Evolutionary conservation across 2,888 invertebrate species (phyloP).

Genomic region (Lasioglossum oenotherae): DNA sequence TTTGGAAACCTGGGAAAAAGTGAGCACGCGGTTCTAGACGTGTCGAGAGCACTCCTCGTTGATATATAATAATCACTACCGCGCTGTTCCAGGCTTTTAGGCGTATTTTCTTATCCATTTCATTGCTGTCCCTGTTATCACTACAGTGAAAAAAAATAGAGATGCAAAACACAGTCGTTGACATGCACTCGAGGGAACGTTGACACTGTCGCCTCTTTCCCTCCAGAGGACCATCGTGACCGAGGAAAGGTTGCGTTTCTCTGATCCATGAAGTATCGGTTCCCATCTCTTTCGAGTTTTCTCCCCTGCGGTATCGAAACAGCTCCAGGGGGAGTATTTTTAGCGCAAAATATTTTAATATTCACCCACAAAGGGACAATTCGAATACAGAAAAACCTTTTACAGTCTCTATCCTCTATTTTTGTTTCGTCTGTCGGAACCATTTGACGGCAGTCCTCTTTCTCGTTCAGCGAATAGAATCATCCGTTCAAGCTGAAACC

Average conservation of each 20-base stretch:
- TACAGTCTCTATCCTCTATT: background rate
- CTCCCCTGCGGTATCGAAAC: background rate
- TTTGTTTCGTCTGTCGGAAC: background rate
- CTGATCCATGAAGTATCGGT: constrained; percentile 24
- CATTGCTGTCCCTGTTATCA: constrained; percentile 18
- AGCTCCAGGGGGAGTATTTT: background rate
- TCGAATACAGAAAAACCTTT: background rate
- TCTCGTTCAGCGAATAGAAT: background rate
- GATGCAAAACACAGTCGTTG: constrained; percentile 42
- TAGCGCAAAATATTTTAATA: background rate
- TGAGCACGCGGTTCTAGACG: background rate
- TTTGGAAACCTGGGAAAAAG: background rate
- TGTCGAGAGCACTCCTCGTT: constrained; percentile 2
- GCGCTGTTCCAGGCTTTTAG: constrained; percentile 19
- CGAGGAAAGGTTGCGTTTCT: constrained; percentile 28
- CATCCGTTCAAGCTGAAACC: background rate
- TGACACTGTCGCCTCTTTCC: constrained; percentile 46
- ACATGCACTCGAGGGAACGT: constrained; percentile 54
- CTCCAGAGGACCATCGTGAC: constrained; percentile 42
- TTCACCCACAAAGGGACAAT: background rate
- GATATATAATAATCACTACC: constrained; percentile 35
- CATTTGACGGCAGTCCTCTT: background rate
- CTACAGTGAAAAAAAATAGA: background rate
- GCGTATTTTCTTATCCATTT: constrained; percentile 46
- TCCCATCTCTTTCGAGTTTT: constrained; percentile 8